These are phyloP conservation scores for Phytoseiulus persimilis DNA, from an alignment of 2,888 invertebrate genomes.

Conservation along the genomic window DNA sequence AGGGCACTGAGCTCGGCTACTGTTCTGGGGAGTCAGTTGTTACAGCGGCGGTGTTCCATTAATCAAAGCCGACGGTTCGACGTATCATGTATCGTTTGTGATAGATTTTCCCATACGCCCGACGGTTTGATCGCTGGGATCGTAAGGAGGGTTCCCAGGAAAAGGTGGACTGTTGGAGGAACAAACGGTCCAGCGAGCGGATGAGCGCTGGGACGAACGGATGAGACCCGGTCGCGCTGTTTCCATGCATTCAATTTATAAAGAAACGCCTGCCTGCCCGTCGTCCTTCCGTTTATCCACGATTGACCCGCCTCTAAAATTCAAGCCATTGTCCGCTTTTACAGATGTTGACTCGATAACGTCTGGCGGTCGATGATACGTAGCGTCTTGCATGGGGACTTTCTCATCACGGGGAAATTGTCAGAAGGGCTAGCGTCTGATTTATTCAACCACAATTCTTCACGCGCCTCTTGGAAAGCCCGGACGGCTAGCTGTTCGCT, in stretches of 20 bases:
- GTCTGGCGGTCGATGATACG: background rate
- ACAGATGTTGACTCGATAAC: background rate
- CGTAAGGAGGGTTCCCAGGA: background rate
- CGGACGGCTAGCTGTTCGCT: background rate
- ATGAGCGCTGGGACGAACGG: background rate
- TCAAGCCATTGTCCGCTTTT: background rate
- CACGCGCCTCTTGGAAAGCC: background rate
- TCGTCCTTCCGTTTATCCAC: background rate
- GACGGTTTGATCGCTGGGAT: background rate
- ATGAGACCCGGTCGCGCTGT: background rate
- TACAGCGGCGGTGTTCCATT: background rate
- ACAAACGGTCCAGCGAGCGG: too few relatives aligned
- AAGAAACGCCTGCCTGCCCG: background rate
- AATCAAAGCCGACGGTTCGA: background rate
- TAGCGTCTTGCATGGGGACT: background rate
- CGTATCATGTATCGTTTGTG: background rate
- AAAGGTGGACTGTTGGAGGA: background rate
- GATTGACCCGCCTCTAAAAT: background rate
- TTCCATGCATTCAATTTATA: background rate
- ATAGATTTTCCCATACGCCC: background rate
- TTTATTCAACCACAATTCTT: background rate
- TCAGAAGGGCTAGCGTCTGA: background rate
- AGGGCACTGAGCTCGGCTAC: background rate
- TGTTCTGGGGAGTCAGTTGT: background rate
- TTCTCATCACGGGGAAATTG: background rate